These are phyloP conservation scores for Rhodeus uyekii DNA, from an alignment of 2,797 vertebrate genomes.

Conservation along the genomic window DNA sequence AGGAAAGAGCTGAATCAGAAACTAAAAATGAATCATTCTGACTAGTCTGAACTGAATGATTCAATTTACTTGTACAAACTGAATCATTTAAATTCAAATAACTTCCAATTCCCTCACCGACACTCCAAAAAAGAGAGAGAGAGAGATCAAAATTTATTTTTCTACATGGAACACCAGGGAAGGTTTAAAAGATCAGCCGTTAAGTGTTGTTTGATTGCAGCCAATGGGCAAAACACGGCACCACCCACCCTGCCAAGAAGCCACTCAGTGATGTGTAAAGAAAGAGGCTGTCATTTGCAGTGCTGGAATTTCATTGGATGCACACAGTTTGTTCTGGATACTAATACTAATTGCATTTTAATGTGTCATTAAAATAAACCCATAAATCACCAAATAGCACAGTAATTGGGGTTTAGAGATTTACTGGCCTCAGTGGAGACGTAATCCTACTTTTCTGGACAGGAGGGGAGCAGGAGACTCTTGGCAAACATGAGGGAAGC, in stretches of 20 bases:
- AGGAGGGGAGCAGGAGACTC: conserved; percentile 53
- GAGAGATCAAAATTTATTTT: background rate
- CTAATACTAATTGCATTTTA: conserved; percentile 82
- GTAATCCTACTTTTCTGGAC: conserved; percentile 70
- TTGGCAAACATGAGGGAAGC: conserved; percentile 57
- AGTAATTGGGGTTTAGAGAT: conserved; percentile 75
- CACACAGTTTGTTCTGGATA: conserved; percentile 77
- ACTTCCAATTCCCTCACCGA: too few relatives aligned
- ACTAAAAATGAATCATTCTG: background rate
- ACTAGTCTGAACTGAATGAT: background rate
- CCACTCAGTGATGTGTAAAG: conserved; percentile 55
- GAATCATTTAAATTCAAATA: too few relatives aligned
- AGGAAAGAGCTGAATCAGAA: background rate
- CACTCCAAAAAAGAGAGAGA: too few relatives aligned
- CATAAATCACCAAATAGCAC: conserved; percentile 77
- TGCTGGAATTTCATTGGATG: conserved; percentile 69
- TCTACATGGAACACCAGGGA: background rate
- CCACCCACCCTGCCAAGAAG: conserved; percentile 48
- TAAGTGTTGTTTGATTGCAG: conserved; percentile 62
- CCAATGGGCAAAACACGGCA: conserved; percentile 57
- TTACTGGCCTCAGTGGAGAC: conserved; percentile 68
- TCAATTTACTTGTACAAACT: too few relatives aligned
- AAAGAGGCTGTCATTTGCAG: conserved; percentile 62
- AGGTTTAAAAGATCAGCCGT: conserved; percentile 63
- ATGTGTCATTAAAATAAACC: conserved; percentile 79